These are phyloP conservation scores for Calliopsis andreniformis DNA, from an alignment of 1,140 invertebrate genomes.

Conservation along the genomic window DNA sequence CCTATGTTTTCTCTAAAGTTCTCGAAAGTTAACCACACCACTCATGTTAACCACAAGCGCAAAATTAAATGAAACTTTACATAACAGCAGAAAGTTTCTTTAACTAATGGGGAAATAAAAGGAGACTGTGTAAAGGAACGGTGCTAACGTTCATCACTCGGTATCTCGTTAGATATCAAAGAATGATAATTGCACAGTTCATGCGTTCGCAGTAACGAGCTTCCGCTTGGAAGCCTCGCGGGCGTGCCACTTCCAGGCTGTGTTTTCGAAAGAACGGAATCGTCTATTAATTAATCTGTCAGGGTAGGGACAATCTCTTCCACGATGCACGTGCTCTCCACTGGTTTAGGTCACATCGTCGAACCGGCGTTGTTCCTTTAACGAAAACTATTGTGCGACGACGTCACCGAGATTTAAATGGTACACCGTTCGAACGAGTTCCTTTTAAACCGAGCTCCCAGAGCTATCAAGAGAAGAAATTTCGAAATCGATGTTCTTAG, in stretches of 20 bases:
- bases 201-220: neutral
- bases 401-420: neutral
- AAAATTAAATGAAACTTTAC: too few species aligned
- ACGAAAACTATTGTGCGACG: neutral
- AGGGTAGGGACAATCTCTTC: slow-evolving; percentile 11
- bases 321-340: too few species aligned
- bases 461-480: neutral
- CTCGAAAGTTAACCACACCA: too few species aligned
- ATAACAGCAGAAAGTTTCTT: too few species aligned
- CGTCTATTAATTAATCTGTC: slow-evolving; percentile 56
- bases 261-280: slow-evolving; percentile 43
- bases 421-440: neutral
- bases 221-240: slow-evolving; percentile 18
- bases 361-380: too few species aligned
- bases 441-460: neutral
- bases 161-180: slow-evolving; percentile 3
- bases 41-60: too few species aligned
- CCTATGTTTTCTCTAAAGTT: too few species aligned
- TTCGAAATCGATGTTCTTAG: neutral
- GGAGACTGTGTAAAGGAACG: too few species aligned
- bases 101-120: too few species aligned
- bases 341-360: too few species aligned
- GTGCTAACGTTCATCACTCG: neutral
- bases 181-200: slow-evolving; percentile 15
- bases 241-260: slow-evolving; percentile 42